Evolutionary conservation across 2,797 vertebrate species (phyloP), one percentile per base, ranked within the genome.

Genomic region (Lepidocolaptes lacrymiger): DNA sequence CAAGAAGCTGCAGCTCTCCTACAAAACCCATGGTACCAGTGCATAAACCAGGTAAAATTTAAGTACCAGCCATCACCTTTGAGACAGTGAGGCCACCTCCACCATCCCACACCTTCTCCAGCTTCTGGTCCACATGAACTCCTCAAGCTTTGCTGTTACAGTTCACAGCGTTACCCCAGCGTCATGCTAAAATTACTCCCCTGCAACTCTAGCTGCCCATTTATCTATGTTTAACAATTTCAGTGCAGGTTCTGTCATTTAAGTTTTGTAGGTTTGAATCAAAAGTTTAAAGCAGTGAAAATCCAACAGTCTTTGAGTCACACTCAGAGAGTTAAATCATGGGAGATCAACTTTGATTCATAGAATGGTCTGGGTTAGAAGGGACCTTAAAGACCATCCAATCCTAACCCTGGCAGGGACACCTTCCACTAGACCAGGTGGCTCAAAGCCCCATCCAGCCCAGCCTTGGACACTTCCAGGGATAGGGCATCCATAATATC

Each of bases 281-380:
- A 89, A 49, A 97, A 97, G 56, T 91, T 80, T 85, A 85, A 79
- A 92, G 75, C 56, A 77, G 66, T 44, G 55, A 76, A 90, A 84
- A 86, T 62, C 85, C 61, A 89, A 32, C 41, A 78, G 34, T 75
- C 77, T 94, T 43, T 2, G 54, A 34, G 34, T 78, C 5, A 0
- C 12, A 21, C 56, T 58, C 3, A 0, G 9, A 93, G 61, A 90
- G 77, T 93, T 91, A 90, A 94, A 91, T 76, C 74, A 46, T 4
- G 37, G 46, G 48, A 20, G 17, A 84, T 86, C 79, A 90, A 66
- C 67, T 84, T 51, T 30, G 15, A 63, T 51, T 21, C 30, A 69
- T 15, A 51, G 30, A 63, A 39, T 5, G 12, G 4, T 24, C 22
- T 69, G 62, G 21, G 18, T 32, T 69, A n/a, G n/a, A 69, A 63